These are phyloP conservation scores for Athalia circularis DNA, from an alignment of 2,888 invertebrate genomes.

Conservation along the genomic window DNA sequence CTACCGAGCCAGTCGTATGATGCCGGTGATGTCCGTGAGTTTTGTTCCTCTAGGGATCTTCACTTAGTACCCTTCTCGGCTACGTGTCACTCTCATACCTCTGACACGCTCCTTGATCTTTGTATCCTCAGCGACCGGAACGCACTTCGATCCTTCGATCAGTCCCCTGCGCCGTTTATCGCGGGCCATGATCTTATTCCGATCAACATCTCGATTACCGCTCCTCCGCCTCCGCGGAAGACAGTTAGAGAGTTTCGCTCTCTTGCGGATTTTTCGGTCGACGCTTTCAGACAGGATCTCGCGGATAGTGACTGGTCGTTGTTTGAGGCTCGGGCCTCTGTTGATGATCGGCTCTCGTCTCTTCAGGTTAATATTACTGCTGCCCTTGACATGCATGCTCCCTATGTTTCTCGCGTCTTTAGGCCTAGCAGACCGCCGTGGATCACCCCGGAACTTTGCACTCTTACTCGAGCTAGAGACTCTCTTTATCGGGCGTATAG, in stretches of 20 bases:
- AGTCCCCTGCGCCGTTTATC: slow-evolving; percentile 14
- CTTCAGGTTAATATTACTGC: neutral
- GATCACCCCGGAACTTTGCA: slow-evolving; percentile 4
- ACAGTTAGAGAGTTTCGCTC: neutral
- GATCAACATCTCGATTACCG: neutral
- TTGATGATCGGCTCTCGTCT: neutral
- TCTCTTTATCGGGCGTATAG: slow-evolving; percentile 19
- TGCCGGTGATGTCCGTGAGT: neutral
- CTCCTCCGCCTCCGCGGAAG: neutral
- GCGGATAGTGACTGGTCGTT: neutral
- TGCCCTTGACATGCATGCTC: slow-evolving; percentile 9
- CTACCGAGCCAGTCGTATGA: neutral
- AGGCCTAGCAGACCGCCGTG: slow-evolving; percentile 7
- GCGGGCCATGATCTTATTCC: slow-evolving; percentile 18
- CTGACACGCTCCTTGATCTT: neutral
- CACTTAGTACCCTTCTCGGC: neutral
- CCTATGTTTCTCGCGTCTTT: neutral
- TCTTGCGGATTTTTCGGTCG: neutral
- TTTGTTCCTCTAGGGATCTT: neutral
- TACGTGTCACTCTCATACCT: neutral
- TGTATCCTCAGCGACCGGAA: neutral
- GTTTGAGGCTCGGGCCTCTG: neutral
- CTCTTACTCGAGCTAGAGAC: neutral
- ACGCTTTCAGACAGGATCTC: neutral
- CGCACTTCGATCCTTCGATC: neutral